phyloP scores from a whole-genome alignment of 2,888 invertebrate species.

The Tineola bisselliella region DNA sequence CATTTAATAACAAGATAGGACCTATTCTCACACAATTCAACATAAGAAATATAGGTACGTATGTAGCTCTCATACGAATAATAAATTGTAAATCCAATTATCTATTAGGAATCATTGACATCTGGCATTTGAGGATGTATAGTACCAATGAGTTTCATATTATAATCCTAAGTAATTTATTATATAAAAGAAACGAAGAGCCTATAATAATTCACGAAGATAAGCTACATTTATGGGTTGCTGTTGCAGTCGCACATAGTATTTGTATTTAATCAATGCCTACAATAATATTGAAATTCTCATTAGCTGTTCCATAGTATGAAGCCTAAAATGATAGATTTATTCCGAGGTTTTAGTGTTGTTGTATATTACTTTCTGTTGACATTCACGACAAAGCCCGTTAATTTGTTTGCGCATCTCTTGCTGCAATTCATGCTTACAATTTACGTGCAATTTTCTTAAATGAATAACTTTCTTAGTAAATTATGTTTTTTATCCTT shows the following conservation, averaged over 20 bases:
- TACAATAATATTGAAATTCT: too few relatives aligned
- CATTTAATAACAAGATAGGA: neutral
- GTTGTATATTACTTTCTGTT: too few relatives aligned
- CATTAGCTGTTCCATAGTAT: too few relatives aligned
- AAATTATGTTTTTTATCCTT: too few relatives aligned
- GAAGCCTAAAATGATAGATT: too few relatives aligned
- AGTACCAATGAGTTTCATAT: neutral
- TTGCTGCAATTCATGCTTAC: too few relatives aligned
- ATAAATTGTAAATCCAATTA: neutral
- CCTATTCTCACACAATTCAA: neutral
- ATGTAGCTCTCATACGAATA: neutral
- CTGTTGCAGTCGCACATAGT: neutral
- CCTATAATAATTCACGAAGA: neutral
- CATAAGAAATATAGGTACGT: neutral
- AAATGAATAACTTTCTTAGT: too few relatives aligned
- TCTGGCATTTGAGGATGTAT: neutral
- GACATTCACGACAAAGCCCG: too few relatives aligned
- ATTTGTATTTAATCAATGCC: neutral
- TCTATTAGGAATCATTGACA: neutral
- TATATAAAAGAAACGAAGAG: constrained; percentile 1
- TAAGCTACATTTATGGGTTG: constrained; percentile 3
- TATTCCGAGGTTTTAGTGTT: too few relatives aligned
- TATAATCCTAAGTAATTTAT: constrained; percentile 1
- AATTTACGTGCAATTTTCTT: too few relatives aligned
- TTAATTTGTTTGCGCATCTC: too few relatives aligned